Evolutionary conservation across 2,888 invertebrate species (phyloP).

Genomic region (Drosophila eohydei): DNA sequence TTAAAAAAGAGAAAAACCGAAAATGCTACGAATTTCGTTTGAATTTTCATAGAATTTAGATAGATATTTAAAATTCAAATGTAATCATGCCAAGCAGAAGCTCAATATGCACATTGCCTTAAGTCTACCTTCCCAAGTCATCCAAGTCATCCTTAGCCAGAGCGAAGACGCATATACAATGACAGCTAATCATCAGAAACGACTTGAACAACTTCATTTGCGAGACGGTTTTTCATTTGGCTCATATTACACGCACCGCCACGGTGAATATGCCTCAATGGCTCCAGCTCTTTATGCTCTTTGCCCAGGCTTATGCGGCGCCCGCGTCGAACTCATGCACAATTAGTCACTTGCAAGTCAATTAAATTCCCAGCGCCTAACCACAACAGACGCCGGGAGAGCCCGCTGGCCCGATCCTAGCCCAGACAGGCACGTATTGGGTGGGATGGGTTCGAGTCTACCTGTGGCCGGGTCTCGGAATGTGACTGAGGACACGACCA

Average conservation of each 20-base stretch:
- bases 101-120: too few species aligned
- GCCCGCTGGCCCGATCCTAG: conserved; percentile 22
- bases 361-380: conserved; percentile 72
- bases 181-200: conserved; percentile 54
- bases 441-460: conserved; percentile 34
- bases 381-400: conserved; percentile 68
- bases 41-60: conserved; percentile 3
- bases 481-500: conserved; percentile 30
- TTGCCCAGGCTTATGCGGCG: neutral
- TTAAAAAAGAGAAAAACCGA: neutral
- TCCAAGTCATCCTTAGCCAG: conserved; percentile 52
- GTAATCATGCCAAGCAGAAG: neutral
- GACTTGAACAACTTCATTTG: conserved; percentile 69
- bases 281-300: neutral
- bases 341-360: conserved; percentile 82
- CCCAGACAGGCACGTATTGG: conserved; percentile 57
- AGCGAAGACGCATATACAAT: conserved; percentile 11
- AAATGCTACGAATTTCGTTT: conserved; percentile 14
- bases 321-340: conserved; percentile 79
- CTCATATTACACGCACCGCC: conserved; percentile 75
- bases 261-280: conserved; percentile 3
- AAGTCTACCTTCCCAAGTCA: conserved; percentile 10
- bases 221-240: conserved; percentile 46
- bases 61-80: neutral
- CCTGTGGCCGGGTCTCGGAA: conserved; percentile 44